Evolutionary conservation across 2,797 vertebrate genomes (phyloP).

Genomic region (Ctenopoma kingsleyae): DNA sequence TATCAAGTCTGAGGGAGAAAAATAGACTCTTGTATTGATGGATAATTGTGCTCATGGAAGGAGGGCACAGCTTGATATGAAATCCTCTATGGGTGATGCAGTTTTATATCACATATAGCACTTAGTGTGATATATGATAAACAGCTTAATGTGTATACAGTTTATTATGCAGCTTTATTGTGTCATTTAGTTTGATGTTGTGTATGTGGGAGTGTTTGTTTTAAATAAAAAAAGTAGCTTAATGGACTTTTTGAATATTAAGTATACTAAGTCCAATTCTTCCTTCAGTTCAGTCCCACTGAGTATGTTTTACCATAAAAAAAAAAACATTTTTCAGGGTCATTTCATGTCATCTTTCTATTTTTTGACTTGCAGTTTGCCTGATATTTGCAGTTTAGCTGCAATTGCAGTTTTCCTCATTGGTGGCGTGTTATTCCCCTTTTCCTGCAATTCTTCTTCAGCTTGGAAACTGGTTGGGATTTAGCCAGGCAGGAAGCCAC

Average conservation of each 20-base stretch:
- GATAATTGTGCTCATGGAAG: conserved; percentile 51
- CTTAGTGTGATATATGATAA: neutral
- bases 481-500: conserved; percentile 84
- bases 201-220: neutral
- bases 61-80: conserved; percentile 23
- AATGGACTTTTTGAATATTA: conserved; percentile 9
- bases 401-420: conserved; percentile 59
- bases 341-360: conserved; percentile 18
- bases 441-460: conserved; percentile 86
- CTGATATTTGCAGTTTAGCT: conserved; percentile 54
- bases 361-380: conserved; percentile 48
- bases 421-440: conserved; percentile 61
- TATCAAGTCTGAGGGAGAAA: conserved; percentile 46
- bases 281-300: conserved; percentile 4
- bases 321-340: conserved; percentile 16
- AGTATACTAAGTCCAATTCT: neutral
- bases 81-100: conserved; percentile 6
- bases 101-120: conserved; percentile 1
- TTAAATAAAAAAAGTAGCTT: neutral
- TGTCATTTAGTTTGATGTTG: neutral
- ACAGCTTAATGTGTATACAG: neutral
- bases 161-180: conserved; percentile 4
- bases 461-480: conserved; percentile 73
- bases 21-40: conserved; percentile 43
- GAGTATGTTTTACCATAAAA: neutral